Base-by-base conservation (phyloP, 1,140 invertebrate species). In the Conus betulinus region DNA sequence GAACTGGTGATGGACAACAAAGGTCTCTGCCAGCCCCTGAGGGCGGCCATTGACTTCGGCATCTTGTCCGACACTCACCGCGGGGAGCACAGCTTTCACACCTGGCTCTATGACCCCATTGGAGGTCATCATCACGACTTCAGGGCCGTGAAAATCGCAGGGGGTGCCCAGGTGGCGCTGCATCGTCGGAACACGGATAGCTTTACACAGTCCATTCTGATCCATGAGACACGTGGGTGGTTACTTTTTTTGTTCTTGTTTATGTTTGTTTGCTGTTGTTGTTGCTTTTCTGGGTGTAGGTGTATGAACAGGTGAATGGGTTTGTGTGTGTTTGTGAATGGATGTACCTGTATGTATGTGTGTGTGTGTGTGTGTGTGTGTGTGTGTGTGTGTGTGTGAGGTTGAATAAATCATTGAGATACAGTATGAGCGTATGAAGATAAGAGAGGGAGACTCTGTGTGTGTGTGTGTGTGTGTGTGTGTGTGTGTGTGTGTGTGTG, bases 21-120 rank as follows among this genome's bases (percentile, higher is more conserved):
- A 17, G 89, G 91, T 76, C 67, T 90, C 2, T 93, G 93, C 51
- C 84, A 84, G 17, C 91, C 93, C 15, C 71, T 91, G 6, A 85
- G 89, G n/a, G 79, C 88, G 5, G 71, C 78, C 0, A 91, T 93
- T 60, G 89, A 93, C 39, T 93, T 91, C 84, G 82, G 85, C 13
- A 87, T 90, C 25, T 87, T 93, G 55, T 89, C 89, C 15, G 91
- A 90, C 78, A 87, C 86, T 4, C 90, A 91, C 55, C 88, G 88
- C 87, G 91, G 91, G 76, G 89, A 92, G 52, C 89, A 91, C 39
- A 93, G 93, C 78, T 93, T 92, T 85, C 89, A 90, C 63, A 93
- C 93, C 15, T 93, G 91, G 92, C 83, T 93, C 20, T 92, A 91
- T 88, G 92, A 93, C 89, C 86, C 89, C n/a, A 27, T 60, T 5